These are phyloP conservation scores for Phoebastria nigripes DNA, from an alignment of 2,797 vertebrate species.

Conservation along the genomic window DNA sequence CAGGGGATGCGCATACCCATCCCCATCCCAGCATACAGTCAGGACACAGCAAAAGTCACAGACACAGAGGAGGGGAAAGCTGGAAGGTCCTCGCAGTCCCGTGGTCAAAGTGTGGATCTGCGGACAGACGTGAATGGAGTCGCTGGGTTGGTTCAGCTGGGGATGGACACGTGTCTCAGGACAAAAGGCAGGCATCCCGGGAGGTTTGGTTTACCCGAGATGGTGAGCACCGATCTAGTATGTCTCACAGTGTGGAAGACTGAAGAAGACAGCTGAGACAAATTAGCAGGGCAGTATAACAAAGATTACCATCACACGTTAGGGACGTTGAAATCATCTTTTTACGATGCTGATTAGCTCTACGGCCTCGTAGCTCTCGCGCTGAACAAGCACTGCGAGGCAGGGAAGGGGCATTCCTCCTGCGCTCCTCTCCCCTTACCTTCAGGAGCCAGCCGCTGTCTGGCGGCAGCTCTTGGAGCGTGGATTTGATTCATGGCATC, in stretches of 20 bases:
- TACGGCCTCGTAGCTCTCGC: background rate
- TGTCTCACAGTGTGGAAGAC: background rate
- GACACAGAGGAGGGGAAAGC: background rate
- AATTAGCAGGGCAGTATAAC: background rate
- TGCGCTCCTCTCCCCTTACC: background rate
- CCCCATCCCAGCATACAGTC: background rate
- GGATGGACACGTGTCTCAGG: accelerated
- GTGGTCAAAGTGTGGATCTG: background rate
- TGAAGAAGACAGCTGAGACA: background rate
- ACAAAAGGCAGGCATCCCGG: background rate
- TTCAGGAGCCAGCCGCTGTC: background rate
- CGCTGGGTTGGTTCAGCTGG: background rate
- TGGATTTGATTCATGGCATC: slow-evolving; percentile 17
- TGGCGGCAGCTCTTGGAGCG: background rate
- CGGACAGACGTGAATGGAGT: background rate
- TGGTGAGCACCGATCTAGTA: background rate
- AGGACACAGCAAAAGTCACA: background rate
- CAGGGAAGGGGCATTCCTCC: background rate
- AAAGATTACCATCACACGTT: background rate
- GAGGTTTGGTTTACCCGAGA: background rate
- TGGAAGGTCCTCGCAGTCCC: background rate
- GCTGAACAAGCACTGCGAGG: accelerated
- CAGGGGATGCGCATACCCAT: background rate
- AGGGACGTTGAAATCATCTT: background rate
- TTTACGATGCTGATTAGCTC: background rate